A percentile compares a stretch with the other conserved stretches of the same genome.
Conservation (phyloP, 2,888 invertebrate species). For the Ectropis crepuscularia region DNA sequence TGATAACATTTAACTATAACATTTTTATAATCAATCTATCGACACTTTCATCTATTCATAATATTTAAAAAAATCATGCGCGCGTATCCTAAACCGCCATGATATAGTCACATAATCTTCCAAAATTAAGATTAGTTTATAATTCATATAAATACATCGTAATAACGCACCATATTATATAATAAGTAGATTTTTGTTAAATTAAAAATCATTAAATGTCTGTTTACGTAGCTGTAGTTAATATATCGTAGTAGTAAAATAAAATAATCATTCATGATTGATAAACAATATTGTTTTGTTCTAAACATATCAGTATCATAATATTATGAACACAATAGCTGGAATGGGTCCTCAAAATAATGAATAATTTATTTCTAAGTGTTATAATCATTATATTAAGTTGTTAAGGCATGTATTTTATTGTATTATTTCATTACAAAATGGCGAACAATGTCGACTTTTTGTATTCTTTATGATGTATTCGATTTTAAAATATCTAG, state of each 20-base stretch:
- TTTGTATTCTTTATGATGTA: no score
- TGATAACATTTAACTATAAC: no score
- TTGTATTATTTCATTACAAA: no score
- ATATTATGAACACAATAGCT: constrained; percentile 62
- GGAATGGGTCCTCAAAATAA: constrained; percentile 70
- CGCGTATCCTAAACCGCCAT: constrained; percentile 14
- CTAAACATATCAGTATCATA: constrained; percentile 35
- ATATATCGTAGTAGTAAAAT: neutral
- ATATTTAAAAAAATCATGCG: neutral
- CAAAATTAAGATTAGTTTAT: constrained; percentile 54
- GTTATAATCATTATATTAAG: constrained; percentile 15
- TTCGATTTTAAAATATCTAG: no score
- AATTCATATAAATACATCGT: constrained; percentile 13
- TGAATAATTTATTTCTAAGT: constrained; percentile 36
- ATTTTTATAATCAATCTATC: no score
- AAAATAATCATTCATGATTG: constrained; percentile 64
- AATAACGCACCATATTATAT: constrained; percentile 23
- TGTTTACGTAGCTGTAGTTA: constrained; percentile 1
- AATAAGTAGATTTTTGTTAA: constrained; percentile 1
- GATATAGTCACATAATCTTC: constrained; percentile 75
- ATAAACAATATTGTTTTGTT: constrained; percentile 39
- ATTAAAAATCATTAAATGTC: neutral
- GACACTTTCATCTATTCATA: neutral
- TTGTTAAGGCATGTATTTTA: constrained; percentile 5
- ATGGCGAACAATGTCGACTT: no score